Percentiles rank a stretch among this genome's conserved stretches.
phyloP scores from a whole-genome alignment of 2,888 invertebrate species.

The Cerastis leucographa region DNA sequence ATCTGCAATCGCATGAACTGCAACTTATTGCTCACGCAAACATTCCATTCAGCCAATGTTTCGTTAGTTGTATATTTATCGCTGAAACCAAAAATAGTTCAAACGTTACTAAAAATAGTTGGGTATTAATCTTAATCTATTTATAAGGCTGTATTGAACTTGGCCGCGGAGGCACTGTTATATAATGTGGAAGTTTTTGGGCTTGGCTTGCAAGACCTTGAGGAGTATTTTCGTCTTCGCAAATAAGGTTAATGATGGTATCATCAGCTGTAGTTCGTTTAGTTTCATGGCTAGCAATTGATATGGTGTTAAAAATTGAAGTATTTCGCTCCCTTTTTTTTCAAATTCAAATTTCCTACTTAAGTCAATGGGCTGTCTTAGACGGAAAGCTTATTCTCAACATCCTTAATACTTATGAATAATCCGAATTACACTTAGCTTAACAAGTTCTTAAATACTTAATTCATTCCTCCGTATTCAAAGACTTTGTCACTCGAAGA shows the following conservation, averaged over 20 bases:
- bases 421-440: background rate
- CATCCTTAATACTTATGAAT: background rate
- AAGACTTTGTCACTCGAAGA: constrained; percentile 13
- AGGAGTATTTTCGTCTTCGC: constrained; percentile 44
- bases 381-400: background rate
- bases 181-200: constrained; percentile 45
- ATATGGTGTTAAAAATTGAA: background rate
- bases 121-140: constrained; percentile 62
- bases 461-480: background rate
- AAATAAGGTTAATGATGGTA: constrained; percentile 5
- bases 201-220: constrained; percentile 46
- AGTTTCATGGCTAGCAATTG: background rate
- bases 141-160: constrained; percentile 57
- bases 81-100: constrained; percentile 60
- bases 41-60: constrained; percentile 40
- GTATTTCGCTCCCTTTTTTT: background rate
- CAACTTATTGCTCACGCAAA: constrained; percentile 39
- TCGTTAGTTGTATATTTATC: constrained; percentile 44
- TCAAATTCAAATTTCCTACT: background rate
- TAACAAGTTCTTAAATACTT: constrained; percentile 1
- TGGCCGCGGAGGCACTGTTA: constrained; percentile 44
- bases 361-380: background rate
- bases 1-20: background rate
- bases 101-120: constrained; percentile 61
- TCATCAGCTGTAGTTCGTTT: constrained; percentile 8